Evolutionary conservation across 2,113 vertebrate species (phyloP), one percentile per base, ranked within the genome.

Genomic region (Zosterops lateralis): DNA sequence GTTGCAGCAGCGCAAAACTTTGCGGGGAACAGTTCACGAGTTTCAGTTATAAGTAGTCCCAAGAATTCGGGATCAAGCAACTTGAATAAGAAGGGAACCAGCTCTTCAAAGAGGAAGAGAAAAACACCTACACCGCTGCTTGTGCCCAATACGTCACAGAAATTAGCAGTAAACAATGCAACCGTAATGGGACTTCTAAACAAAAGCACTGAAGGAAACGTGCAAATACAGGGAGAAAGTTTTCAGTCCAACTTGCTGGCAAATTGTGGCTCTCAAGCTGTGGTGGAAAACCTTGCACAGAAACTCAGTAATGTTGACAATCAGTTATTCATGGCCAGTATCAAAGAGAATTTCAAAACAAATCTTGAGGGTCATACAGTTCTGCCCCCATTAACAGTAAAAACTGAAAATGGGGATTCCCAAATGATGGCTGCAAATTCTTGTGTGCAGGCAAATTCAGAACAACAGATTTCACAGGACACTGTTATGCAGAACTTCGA

Each of bases 281-380:
- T 98, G 48, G 90, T 98, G 81, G 98, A 98, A 96, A 98, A 97
- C 50, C 92, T 98, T 67, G 80, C 98, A 3, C 71, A 98, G 84
- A 98, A 98, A 48, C 97, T 99, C 67, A 99, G 89, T 93, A 98
- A 97, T 68, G 98, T 98, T 92, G 98, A 98, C 96, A 98, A 97
- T 97, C 99, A 99, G 90, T 98, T 99, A 87, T 95, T 99, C 50
- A 36, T 97, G 95, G 97, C 98, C 80, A 98, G 97, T 60, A 97
- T 98, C 78, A 98, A 98, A 97, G 98, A 98, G 74, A 98, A 96
- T 81, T 94, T 98, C 51, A 98, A 98, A 98, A 95, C 96, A 28
- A 97, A 84, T 79, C 91, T 96, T 15, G 95, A 97, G 12, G 86
- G 96, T 77, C 96, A 91, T 89, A 48, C 96, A 76, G 72, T 91